Base-by-base conservation (phyloP, 2,888 invertebrate genomes). In the Ferdinandea cuprea region DNA sequence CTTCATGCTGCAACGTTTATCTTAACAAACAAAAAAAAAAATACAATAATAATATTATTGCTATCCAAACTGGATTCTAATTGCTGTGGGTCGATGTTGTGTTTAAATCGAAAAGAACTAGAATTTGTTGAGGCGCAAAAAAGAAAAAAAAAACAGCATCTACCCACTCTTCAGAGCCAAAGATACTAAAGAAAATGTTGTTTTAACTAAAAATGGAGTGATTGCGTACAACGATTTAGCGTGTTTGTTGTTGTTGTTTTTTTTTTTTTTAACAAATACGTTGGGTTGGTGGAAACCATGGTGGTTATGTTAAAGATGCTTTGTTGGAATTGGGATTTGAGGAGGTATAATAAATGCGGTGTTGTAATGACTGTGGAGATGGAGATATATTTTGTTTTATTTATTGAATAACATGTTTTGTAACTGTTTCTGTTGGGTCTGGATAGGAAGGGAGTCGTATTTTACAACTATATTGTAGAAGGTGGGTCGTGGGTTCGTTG, bases 41-140 rank as follows among this genome's bases (percentile, higher is more conserved):
- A 46, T 28, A 59, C 17, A 42, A 76, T 76, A 59, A 56, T 65
- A 78, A 30, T 56, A 35, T 59, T 54, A 44, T 46, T 46, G 30
- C 80, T 72, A n/a, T 72, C 28, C 37, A 69, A 80, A 74, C 80
- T 74, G 63, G 80, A 80, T 80, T 80, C 80, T 80, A 80, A 80
- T 80, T 80, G 80, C 69, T 69, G 80, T 80, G 69, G 74, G 80
- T 50, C 54, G 74, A 56, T 68, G 56, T 61, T 54, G 37, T 72
- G 50, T 30, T 28, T 35, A 11, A 2, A 28, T 44, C 28, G n/a
- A 37, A 63, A 63, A 74, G 74, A 80, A 69, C 74, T 74, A 79
- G 73, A 74, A 68, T 79, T 48, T 21, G 54, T 56, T 61, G 8
- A 35, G 19, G 25, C 21, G 3, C 32, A 25, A 25, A 25, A 3